These are phyloP conservation scores for Cassiopea andromeda DNA, from an alignment of 30 jellyfish, hydroid and myxozoan genomes.

Conservation along the genomic window DNA sequence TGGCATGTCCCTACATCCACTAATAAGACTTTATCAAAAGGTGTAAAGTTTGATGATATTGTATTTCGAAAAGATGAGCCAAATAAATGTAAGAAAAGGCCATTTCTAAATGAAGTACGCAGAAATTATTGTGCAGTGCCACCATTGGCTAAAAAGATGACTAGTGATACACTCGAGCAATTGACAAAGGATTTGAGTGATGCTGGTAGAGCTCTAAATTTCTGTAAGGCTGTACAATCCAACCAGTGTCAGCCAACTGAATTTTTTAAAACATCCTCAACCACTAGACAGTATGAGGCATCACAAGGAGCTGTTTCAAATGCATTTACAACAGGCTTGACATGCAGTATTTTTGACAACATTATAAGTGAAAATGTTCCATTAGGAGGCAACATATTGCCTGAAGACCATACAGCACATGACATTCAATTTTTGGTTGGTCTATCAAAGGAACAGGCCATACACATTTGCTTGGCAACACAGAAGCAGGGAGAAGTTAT, in stretches of 20 bases:
- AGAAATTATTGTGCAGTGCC: constrained; percentile 13
- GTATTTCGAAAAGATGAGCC: constrained; percentile 3
- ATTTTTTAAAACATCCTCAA: constrained; percentile 52
- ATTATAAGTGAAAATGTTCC: constrained; percentile 12
- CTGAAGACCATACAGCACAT: not conserved
- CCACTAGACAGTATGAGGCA: constrained; percentile 17
- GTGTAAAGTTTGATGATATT: constrained; percentile 19
- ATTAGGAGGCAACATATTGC: constrained; percentile 16
- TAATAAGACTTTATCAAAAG: constrained; percentile 17
- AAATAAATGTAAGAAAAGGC: constrained; percentile 10
- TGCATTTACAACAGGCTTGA: constrained; percentile 4
- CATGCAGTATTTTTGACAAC: constrained; percentile 10
- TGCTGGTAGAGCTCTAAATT: constrained; percentile 17
- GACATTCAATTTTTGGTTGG: constrained; percentile 12
- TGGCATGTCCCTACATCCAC: constrained; percentile 10
- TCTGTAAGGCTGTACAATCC: constrained; percentile 6
- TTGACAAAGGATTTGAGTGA: constrained; percentile 11
- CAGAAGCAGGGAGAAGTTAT: constrained; percentile 4
- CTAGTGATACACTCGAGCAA: not conserved
- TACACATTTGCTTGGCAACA: constrained; percentile 16
- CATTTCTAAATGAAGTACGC: constrained; percentile 2
- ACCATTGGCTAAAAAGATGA: constrained; percentile 8
- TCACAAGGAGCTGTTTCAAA: constrained; percentile 1
- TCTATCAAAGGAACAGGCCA: not conserved
- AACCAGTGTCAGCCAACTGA: constrained; percentile 64